A percentile compares a stretch with the other conserved stretches of the same genome.
phyloP scores from a whole-genome alignment of 53 echinoderm and acorn worm genomes.

The Mesocentrotus franciscanus region DNA sequence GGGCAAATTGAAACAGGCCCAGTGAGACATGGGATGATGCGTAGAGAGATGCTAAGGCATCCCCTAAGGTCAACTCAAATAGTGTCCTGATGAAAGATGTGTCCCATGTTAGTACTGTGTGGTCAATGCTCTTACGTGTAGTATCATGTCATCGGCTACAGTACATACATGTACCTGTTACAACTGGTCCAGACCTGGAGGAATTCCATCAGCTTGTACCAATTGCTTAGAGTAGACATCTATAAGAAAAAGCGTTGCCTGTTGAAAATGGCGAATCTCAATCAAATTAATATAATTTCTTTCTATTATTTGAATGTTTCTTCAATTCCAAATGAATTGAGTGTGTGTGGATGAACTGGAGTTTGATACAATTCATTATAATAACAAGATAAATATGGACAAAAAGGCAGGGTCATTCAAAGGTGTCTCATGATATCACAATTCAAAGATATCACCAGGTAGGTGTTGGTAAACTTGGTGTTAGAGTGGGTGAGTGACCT shows the following conservation, averaged over 20 bases:
- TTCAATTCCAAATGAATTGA: too few relatives aligned
- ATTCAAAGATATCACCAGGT: too few relatives aligned
- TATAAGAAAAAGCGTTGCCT: neutral
- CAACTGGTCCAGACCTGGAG: neutral
- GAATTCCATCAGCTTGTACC: neutral
- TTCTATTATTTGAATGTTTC: too few relatives aligned
- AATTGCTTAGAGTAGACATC: neutral
- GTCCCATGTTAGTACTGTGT: neutral
- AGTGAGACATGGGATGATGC: constrained; percentile 18
- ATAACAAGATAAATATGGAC: too few relatives aligned
- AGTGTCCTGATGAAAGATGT: neutral
- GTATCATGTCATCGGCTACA: neutral
- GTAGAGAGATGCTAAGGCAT: neutral
- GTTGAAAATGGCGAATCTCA: too few relatives aligned
- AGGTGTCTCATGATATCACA: too few relatives aligned
- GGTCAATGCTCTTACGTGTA: neutral
- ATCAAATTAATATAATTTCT: too few relatives aligned
- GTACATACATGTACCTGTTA: too few relatives aligned
- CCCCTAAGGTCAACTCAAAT: neutral
- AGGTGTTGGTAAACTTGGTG: neutral
- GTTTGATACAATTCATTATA: too few relatives aligned
- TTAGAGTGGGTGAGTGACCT: neutral
- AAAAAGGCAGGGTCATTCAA: too few relatives aligned
- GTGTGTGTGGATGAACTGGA: too few relatives aligned
- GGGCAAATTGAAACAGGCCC: neutral